Conservation (phyloP, 2,888 invertebrate species). For the Hetaerina titia region DNA sequence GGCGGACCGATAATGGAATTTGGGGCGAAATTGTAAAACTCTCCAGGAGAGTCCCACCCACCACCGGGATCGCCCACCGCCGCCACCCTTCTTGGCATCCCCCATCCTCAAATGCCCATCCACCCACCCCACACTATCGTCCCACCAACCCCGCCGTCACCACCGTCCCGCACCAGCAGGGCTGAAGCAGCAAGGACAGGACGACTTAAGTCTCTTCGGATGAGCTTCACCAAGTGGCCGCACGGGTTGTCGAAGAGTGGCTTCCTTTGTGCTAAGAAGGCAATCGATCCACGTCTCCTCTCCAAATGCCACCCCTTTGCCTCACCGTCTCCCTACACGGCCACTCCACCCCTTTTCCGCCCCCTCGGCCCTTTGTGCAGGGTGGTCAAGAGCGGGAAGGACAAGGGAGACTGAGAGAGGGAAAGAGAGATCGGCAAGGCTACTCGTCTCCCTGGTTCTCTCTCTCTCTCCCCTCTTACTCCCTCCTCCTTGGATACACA, state of each 20-base stretch:
- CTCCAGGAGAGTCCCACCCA: neutral
- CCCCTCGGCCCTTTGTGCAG: no score
- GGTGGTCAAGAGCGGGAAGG: no score
- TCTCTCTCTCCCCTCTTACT: neutral
- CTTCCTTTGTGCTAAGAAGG: slow-evolving; percentile 58
- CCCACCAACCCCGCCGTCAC: neutral
- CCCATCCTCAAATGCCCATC: neutral
- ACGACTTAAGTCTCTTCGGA: slow-evolving; percentile 53
- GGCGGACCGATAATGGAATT: no score
- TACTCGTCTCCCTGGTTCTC: no score
- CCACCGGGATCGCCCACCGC: neutral
- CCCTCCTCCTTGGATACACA: neutral
- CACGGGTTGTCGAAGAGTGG: slow-evolving; percentile 37
- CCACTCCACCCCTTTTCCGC: no score
- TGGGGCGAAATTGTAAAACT: no score
- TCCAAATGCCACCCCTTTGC: no score
- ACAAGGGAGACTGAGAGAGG: no score
- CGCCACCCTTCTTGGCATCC: neutral
- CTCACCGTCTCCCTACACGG: no score
- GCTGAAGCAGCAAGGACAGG: slow-evolving; percentile 43
- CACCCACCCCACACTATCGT: neutral
- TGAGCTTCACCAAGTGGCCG: slow-evolving; percentile 45
- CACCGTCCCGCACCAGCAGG: neutral
- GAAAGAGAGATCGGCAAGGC: no score
- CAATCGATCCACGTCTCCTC: slow-evolving; percentile 30